These are phyloP conservation scores for Eupristina koningsbergeri DNA, from an alignment of 1,140 invertebrate species.

Conservation along the genomic window DNA sequence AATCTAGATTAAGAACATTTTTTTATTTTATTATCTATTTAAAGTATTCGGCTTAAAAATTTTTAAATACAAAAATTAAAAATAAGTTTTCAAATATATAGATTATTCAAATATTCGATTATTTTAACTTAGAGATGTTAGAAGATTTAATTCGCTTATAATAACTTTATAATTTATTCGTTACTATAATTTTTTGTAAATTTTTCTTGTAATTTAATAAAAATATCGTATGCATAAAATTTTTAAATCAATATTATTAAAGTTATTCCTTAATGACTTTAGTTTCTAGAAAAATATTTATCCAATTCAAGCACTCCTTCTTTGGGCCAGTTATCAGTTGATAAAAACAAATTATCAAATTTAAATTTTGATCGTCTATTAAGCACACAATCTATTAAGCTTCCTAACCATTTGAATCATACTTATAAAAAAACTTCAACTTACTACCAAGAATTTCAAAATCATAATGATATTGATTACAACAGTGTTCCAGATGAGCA, in stretches of 20 bases:
- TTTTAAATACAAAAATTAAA: no score
- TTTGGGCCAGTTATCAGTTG: conserved; percentile 50
- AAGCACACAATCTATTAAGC: conserved; percentile 59
- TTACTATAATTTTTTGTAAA: no score
- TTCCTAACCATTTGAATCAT: conserved; percentile 53
- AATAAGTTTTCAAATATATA: no score
- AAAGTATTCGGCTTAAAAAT: no score
- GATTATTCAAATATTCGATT: no score
- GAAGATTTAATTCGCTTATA: no score
- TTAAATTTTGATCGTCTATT: conserved; percentile 55
- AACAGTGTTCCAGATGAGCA: conserved; percentile 68
- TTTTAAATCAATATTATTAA: background rate
- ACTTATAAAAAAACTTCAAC: conserved; percentile 41
- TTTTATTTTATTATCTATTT: no score
- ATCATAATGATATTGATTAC: conserved; percentile 68
- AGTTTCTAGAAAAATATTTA: conserved; percentile 49
- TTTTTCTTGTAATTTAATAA: no score
- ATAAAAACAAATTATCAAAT: conserved; percentile 39
- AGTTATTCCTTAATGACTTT: background rate
- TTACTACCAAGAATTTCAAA: conserved; percentile 70
- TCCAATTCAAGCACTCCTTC: conserved; percentile 29
- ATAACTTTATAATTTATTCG: no score
- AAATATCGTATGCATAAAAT: background rate
- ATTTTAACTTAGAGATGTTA: no score
- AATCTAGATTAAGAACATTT: no score